Evolutionary conservation across 2,888 invertebrate genomes (phyloP).

Genomic region (Microctonus aethiopoides): DNA sequence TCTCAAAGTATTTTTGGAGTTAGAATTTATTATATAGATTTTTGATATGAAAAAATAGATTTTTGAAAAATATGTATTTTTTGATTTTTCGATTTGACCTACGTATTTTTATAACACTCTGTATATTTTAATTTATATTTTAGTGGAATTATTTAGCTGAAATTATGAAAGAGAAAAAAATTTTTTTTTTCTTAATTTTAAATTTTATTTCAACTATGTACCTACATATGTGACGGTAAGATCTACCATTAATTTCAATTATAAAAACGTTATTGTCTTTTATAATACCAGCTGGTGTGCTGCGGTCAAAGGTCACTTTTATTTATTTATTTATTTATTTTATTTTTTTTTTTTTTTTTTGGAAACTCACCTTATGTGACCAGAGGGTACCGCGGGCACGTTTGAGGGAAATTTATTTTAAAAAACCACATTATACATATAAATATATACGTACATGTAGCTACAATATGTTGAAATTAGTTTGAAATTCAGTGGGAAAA

Average conservation of each 20-base stretch:
- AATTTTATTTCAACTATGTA: constrained; percentile 6
- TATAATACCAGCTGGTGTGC: constrained; percentile 61
- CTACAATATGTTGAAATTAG: too few relatives aligned
- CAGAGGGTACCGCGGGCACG: constrained; percentile 35
- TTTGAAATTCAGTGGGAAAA: neutral
- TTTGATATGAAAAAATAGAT: too few relatives aligned
- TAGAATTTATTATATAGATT: too few relatives aligned
- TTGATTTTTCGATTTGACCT: too few relatives aligned
- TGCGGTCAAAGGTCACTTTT: constrained; percentile 62
- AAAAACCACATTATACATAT: constrained; percentile 19
- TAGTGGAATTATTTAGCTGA: neutral
- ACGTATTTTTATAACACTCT: too few relatives aligned
- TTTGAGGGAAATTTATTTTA: constrained; percentile 35
- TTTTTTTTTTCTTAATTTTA: constrained; percentile 23
- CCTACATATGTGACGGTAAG: constrained; percentile 41
- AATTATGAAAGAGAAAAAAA: neutral
- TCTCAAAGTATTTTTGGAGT: too few relatives aligned
- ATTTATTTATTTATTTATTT: too few relatives aligned
- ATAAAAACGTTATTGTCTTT: constrained; percentile 67
- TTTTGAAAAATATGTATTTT: too few relatives aligned
- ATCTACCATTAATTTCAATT: constrained; percentile 65
- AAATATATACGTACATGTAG: neutral
- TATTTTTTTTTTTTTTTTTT: constrained; percentile 50
- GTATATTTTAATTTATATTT: neutral
- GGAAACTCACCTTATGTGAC: constrained; percentile 28